Base-by-base conservation (phyloP, 2,797 vertebrate species). In the Psittacula derbiana region DNA sequence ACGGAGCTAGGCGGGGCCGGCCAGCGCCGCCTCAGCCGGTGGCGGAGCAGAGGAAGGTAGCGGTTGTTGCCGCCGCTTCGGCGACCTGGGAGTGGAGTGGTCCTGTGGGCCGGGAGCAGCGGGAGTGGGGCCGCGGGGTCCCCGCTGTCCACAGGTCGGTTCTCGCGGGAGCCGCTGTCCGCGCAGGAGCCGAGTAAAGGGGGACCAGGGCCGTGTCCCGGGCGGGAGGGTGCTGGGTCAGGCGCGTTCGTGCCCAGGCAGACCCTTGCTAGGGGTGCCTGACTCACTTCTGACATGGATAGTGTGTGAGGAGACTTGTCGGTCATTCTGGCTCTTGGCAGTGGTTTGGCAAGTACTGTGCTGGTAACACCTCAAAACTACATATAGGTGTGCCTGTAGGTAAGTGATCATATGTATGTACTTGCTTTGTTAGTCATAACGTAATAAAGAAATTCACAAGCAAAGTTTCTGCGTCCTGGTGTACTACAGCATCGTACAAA, bases 201-300 rank as follows among this genome's bases (percentile, higher is more conserved):
- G 13, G 6, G 9, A 24, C 55, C n/a, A 7, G 20, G 3, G 53
- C n/a, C n/a, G n/a, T 24, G 55, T 23, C 7, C n/a, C 21, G 10
- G 55, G 55, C 10, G 21, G n/a, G n/a, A 33, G 55, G n/a, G 15
- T 24, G n/a, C 55, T 11, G 55, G n/a, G 14, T 49, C 47, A 49
- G 47, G 47, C 25, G 14, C 47, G 4, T 58, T 36, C 23, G 10
- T 36, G 55, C n/a, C 14, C n/a, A 25, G 55, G 33, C 23, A 36
- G n/a, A 36, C 23, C 55, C 23, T 16, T 58, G n/a, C n/a, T 23
- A 7, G 6, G n/a, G 55, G 10, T 58, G 33, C 21, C 55, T 58
- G 6, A 1, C 25, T 41, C 44, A 16, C 55, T 58, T 0, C 2
- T 4, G 25, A 14, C 40, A 18, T 2, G 28, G 38, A 21, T 25